Evolutionary conservation across 35 echinoderm and acorn worm species (phyloP).

Genomic region (Hemicentrotus pulcherrimus): DNA sequence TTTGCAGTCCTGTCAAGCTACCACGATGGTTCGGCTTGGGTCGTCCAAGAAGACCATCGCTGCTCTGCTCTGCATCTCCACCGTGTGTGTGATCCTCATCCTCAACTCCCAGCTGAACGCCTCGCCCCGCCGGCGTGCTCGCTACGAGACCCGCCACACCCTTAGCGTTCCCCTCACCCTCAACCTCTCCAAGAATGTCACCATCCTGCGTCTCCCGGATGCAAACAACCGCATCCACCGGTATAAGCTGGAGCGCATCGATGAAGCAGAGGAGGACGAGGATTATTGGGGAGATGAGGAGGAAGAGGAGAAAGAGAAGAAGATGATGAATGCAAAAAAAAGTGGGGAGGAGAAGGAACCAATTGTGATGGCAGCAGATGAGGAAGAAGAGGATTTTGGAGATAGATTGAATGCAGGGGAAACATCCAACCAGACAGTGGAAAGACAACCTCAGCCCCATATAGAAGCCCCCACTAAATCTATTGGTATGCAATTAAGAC

Average conservation of each 20-base stretch:
- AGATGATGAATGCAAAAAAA: neutral
- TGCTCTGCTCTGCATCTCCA: slow-evolving; percentile 28
- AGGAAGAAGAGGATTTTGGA: neutral
- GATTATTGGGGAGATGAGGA: neutral
- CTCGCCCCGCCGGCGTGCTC: neutral
- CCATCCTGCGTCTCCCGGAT: slow-evolving; percentile 17
- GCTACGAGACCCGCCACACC: slow-evolving; percentile 21
- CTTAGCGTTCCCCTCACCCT: slow-evolving; percentile 32
- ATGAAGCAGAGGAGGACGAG: slow-evolving; percentile 24
- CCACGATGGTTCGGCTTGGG: slow-evolving; percentile 13
- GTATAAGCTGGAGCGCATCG: slow-evolving; percentile 37
- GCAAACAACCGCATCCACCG: slow-evolving; percentile 32
- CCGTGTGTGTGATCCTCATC: slow-evolving; percentile 19
- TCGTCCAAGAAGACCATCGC: slow-evolving; percentile 44
- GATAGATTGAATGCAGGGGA: neutral
- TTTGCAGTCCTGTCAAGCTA: neutral
- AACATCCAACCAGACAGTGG: neutral
- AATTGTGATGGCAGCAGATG: neutral
- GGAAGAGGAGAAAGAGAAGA: neutral
- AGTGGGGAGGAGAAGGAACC: neutral
- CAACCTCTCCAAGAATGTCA: slow-evolving; percentile 39
- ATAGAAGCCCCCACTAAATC: neutral
- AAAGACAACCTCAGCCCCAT: neutral
- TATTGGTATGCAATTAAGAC: neutral
- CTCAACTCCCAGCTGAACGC: slow-evolving; percentile 41